Evolutionary conservation across 2,113 vertebrate species (phyloP).

Genomic region (Boulengeromyrus knoepffleri): DNA sequence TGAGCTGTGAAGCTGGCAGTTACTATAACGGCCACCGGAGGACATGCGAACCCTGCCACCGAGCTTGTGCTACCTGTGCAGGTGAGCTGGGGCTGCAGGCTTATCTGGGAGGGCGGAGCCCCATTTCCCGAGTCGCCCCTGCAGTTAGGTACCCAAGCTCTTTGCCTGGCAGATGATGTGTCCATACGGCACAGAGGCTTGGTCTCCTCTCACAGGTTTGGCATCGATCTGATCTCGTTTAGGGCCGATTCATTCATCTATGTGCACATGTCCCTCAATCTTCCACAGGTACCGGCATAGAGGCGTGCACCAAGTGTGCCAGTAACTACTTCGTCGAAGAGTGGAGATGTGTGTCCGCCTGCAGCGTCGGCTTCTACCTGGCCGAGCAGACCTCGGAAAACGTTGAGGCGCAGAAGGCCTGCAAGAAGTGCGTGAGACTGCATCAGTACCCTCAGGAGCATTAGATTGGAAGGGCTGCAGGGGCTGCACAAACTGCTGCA

Average conservation of each 20-base stretch:
- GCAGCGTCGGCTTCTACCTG: constrained; percentile 77
- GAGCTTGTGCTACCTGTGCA: constrained; percentile 84
- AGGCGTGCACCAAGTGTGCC: constrained; percentile 84
- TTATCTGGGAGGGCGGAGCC: not conserved
- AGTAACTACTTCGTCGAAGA: constrained; percentile 83
- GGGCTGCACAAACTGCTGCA: not conserved
- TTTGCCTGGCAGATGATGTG: not conserved
- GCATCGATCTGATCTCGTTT: not conserved
- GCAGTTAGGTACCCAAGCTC: not conserved
- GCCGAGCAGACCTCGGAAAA: constrained; percentile 69
- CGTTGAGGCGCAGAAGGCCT: constrained; percentile 69
- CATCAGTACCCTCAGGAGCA: constrained; percentile 9
- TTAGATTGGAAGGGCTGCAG: not conserved
- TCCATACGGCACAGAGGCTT: not conserved
- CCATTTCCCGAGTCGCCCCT: not conserved
- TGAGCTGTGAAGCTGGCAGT: constrained; percentile 78
- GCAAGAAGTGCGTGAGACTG: constrained; percentile 74
- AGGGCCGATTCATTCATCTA: not conserved
- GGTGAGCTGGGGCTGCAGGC: constrained; percentile 55
- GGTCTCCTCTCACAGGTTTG: not conserved
- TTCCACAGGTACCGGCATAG: constrained; percentile 74
- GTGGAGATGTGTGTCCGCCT: constrained; percentile 80
- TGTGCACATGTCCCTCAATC: not conserved
- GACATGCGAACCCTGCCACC: constrained; percentile 82
- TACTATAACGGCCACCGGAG: constrained; percentile 79